Conservation (phyloP, 2,113 vertebrate genomes). For the Mirounga angustirostris region DNA sequence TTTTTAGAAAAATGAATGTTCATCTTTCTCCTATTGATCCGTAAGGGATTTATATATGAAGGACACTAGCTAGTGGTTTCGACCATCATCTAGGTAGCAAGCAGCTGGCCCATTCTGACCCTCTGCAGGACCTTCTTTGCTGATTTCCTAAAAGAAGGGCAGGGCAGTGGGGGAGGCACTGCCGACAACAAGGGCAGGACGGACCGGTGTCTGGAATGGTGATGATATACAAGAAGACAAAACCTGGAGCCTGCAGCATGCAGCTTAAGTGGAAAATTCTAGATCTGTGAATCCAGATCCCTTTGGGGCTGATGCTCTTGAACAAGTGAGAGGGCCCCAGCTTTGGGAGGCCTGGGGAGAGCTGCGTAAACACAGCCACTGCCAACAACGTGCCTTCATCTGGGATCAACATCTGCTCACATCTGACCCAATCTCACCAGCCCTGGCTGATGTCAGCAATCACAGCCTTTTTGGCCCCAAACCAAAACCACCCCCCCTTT, state of each 20-base stretch:
- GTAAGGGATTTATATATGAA: constrained; percentile 47
- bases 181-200: background rate
- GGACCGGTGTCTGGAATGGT: fast-evolving
- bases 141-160: background rate
- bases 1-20: constrained; percentile 7
- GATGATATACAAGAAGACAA: background rate
- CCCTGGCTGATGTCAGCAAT: too few species aligned
- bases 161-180: background rate
- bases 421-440: background rate
- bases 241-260: background rate
- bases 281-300: background rate
- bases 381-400: background rate
- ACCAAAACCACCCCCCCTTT: background rate
- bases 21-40: constrained; percentile 54
- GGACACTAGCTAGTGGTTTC: background rate
- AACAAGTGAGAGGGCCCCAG: background rate
- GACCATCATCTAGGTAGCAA: background rate
- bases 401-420: background rate
- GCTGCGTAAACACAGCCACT: background rate
- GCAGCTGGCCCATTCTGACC: background rate
- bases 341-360: background rate
- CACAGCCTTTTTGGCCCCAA: background rate
- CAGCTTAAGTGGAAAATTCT: fast-evolving
- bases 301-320: background rate
- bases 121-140: background rate